phyloP scores from a whole-genome alignment of 2,797 vertebrate genomes.

The Hemitrygon akajei region DNA sequence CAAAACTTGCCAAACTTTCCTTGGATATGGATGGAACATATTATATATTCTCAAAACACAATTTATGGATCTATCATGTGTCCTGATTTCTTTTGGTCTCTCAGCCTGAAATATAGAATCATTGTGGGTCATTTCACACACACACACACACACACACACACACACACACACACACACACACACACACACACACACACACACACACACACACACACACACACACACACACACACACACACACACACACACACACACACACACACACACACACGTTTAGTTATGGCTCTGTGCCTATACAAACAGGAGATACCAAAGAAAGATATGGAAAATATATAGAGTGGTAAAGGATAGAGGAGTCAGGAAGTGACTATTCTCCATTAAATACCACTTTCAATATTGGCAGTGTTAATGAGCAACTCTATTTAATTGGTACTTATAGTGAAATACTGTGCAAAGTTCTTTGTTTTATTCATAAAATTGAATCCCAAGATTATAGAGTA shows the following conservation, averaged over 20 bases:
- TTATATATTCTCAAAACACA: neutral
- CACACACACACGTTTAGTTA: neutral
- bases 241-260: too few species aligned
- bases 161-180: too few species aligned
- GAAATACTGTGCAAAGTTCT: neutral
- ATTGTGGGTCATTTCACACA: too few species aligned
- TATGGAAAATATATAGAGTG: neutral
- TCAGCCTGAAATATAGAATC: neutral
- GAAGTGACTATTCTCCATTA: neutral
- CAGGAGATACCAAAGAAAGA: neutral
- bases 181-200: too few species aligned
- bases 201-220: neutral
- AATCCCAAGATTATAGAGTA: conserved; percentile 5
- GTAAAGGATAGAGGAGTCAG: neutral
- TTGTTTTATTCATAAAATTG: conserved; percentile 27
- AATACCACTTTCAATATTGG: neutral
- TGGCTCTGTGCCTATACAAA: neutral
- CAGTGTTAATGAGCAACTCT: neutral
- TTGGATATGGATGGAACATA: neutral
- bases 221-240: neutral
- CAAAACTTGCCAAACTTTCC: neutral
- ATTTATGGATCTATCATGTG: neutral
- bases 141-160: too few species aligned
- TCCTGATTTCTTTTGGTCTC: neutral
- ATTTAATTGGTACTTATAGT: neutral